Percentiles rank a stretch among this genome's conserved stretches.
Evolutionary conservation across 2,113 vertebrate genomes (phyloP).

Genomic region (Eolophus roseicapilla): DNA sequence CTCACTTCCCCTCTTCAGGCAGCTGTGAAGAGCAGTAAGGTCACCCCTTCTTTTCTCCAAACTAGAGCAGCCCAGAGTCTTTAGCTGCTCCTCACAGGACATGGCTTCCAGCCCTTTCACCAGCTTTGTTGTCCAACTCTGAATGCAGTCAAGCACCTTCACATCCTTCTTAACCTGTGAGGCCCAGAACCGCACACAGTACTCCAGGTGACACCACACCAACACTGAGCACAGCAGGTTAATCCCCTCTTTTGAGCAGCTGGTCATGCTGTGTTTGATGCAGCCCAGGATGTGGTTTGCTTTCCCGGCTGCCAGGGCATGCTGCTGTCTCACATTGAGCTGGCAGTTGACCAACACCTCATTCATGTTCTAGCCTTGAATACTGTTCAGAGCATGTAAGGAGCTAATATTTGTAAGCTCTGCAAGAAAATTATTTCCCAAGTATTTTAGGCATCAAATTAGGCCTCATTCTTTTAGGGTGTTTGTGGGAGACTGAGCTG

Average conservation of each 20-base stretch:
- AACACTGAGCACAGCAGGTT: background rate
- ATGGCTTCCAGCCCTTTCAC: background rate
- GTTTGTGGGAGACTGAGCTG: background rate
- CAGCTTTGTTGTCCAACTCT: background rate
- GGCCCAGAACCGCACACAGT: background rate
- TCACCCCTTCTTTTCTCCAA: background rate
- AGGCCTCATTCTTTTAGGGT: accelerated
- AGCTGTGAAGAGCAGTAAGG: background rate
- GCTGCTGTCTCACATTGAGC: background rate
- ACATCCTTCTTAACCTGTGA: background rate
- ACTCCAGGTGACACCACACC: background rate
- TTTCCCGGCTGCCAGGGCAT: background rate
- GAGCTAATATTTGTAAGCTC: background rate
- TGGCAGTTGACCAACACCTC: background rate
- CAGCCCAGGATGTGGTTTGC: background rate
- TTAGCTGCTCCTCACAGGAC: background rate
- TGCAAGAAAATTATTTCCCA: background rate
- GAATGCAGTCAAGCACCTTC: background rate
- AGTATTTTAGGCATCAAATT: background rate
- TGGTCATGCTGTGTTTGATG: background rate
- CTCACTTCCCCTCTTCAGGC: background rate
- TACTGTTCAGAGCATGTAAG: background rate
- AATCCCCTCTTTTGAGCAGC: background rate
- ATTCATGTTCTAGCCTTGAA: background rate
- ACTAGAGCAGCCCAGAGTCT: background rate